Evolutionary conservation across 2,797 vertebrate genomes (phyloP), one percentile per base, ranked within the genome.

Genomic region (Fratercula arctica): DNA sequence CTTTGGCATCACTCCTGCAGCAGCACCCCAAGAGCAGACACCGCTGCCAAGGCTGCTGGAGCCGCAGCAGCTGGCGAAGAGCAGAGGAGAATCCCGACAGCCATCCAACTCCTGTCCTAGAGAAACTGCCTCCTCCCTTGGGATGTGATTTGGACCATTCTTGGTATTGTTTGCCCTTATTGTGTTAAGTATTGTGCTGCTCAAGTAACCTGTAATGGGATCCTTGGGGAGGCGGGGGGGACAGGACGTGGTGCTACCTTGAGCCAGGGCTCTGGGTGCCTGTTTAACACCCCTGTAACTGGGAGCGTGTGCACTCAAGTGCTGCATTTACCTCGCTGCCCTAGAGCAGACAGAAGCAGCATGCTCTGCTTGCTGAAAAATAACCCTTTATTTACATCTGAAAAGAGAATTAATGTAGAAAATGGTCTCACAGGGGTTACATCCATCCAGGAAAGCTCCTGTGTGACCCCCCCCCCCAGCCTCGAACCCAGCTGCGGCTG

Each of bases 301-400:
- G 24, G 13, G 14, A 28, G 14, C 0, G 19, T 1, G 28, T 19
- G 15, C 6, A 18, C 46, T 54, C 16, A 6, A 3, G 15, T 51
- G 48, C 25, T 39, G 37, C 16, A 4, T 41, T 37, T 18, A n/a
- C 21, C 56, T 17, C 14, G 4, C 13, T 37, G 59, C 69, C 41
- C 0, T 33, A 3, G 24, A 51, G 56, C 59, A 60, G 46, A 70
- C 29, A 39, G 39, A 57, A 75, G 45, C 59, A 64, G 31, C 21
- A 2, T 11, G 28, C 56, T 82, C 75, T 57, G 25, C 73, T 84
- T 79, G 84, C 90, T 96, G 60, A 95, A 96, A 97, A 96, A 97
- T 90, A 95, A 91, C 87, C 13, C 3, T 96, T 96, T 97, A 97
- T 97, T 97, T 94, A 93, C 94, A 91, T 45, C n/a, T 91, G 77